Evolutionary conservation across 2,113 vertebrate species (phyloP).

Genomic region (Rhombomys opimus): DNA sequence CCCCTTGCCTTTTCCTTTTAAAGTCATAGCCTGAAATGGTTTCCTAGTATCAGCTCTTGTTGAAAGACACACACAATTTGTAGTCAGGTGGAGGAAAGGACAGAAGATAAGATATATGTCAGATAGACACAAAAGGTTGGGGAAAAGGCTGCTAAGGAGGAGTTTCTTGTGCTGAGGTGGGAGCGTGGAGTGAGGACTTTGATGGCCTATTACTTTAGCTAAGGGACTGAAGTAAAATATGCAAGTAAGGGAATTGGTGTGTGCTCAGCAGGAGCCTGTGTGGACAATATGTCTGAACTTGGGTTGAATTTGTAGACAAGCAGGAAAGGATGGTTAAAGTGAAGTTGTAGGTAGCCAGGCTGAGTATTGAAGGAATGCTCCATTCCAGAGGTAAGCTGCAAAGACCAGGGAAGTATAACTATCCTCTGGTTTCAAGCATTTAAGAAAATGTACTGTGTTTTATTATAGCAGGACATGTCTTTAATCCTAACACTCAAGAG

Average conservation of each 20-base stretch:
- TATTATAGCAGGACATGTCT: no score
- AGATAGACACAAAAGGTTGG: neutral
- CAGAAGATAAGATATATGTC: neutral
- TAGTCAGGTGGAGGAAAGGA: no score
- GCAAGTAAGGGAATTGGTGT: neutral
- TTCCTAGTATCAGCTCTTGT: neutral
- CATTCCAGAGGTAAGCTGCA: neutral
- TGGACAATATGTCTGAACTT: neutral
- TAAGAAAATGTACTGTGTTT: neutral
- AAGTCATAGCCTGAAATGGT: neutral
- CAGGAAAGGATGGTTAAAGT: no score
- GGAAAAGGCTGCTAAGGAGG: neutral
- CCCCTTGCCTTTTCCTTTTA: neutral
- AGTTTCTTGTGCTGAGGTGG: neutral
- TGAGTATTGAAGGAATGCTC: neutral
- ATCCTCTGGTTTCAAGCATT: neutral
- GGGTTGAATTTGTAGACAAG: neutral
- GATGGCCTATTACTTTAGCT: neutral
- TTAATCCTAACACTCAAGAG: no score
- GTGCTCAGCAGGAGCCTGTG: no score
- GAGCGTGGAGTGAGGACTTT: neutral
- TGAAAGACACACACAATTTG: neutral
- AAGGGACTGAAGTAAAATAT: neutral
- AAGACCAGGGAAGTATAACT: neutral
- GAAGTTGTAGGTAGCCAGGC: neutral